These are phyloP conservation scores for Dynastes hyllus DNA, from an alignment of 2,888 invertebrate species.

Conservation along the genomic window DNA sequence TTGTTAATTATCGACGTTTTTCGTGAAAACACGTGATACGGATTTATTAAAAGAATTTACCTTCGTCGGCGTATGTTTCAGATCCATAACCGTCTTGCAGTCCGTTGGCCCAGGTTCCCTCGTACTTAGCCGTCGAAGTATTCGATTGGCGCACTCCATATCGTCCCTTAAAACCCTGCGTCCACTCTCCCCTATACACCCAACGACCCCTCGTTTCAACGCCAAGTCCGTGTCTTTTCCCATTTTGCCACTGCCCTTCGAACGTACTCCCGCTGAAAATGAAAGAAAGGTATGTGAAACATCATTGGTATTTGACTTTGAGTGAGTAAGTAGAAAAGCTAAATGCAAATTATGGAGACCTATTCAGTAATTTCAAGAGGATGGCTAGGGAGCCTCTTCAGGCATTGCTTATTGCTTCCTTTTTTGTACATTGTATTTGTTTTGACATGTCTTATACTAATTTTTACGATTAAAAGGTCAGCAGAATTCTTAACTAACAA, in stretches of 20 bases:
- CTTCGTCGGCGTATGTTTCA: constrained; percentile 99
- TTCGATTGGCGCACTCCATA: constrained; percentile 98
- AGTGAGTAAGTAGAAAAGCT: too few relatives aligned
- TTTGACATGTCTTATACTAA: too few relatives aligned
- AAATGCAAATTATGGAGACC: too few relatives aligned
- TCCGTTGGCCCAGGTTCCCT: constrained; percentile 99
- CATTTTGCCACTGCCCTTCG: constrained; percentile 99
- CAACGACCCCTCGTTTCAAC: constrained; percentile 97
- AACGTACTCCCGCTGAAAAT: constrained; percentile 91
- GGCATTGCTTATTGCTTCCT: too few relatives aligned
- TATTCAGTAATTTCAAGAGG: too few relatives aligned
- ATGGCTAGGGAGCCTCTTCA: too few relatives aligned
- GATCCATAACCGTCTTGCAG: constrained; percentile 99
- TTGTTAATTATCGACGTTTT: too few relatives aligned
- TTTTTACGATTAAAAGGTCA: too few relatives aligned
- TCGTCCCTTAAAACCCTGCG: constrained; percentile 98
- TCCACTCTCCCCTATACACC: constrained; percentile 99
- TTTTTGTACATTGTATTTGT: too few relatives aligned
- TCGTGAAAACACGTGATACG: too few relatives aligned
- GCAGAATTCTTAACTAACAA: too few relatives aligned
- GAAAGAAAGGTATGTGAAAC: constrained; percentile 41
- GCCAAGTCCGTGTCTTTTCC: constrained; percentile 97
- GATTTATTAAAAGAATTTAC: constrained; percentile 73
- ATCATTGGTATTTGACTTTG: too few relatives aligned
- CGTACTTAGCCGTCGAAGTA: constrained; percentile 96